These are phyloP conservation scores for Lagopus muta DNA, from an alignment of 2,113 vertebrate species.

Conservation along the genomic window DNA sequence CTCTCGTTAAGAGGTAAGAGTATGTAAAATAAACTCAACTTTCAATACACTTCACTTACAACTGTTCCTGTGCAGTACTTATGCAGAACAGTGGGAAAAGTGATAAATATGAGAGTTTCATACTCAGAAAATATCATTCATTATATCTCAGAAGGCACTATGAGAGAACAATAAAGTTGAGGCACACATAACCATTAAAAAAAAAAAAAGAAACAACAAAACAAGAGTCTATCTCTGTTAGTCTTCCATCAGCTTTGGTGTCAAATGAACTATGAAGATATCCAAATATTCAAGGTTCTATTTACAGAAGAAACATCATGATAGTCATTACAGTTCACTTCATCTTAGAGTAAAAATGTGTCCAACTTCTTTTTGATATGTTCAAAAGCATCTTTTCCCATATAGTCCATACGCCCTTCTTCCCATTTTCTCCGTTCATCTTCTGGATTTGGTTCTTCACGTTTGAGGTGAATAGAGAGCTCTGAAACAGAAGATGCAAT, in stretches of 20 bases:
- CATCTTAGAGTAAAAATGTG: slow-evolving; percentile 80
- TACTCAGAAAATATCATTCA: neutral
- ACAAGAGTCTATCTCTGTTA: neutral
- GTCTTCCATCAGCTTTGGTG: neutral
- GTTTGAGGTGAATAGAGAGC: slow-evolving; percentile 57
- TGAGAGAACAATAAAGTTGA: neutral
- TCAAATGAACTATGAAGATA: neutral
- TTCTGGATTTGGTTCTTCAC: slow-evolving; percentile 54
- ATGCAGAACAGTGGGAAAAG: neutral
- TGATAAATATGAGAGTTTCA: neutral
- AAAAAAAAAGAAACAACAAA: neutral
- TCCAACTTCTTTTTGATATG: slow-evolving; percentile 83
- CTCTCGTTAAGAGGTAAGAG: neutral
- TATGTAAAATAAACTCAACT: neutral
- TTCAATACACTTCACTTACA: neutral
- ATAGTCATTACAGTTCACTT: neutral
- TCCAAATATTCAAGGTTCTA: neutral
- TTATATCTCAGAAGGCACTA: slow-evolving; percentile 45
- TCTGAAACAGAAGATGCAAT: slow-evolving; percentile 37
- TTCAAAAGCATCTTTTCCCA: slow-evolving; percentile 82
- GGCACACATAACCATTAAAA: slow-evolving; percentile 19
- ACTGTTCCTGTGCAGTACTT: neutral
- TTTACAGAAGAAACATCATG: neutral
- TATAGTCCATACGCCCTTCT: slow-evolving; percentile 83
- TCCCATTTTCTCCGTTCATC: slow-evolving; percentile 82